Base-by-base conservation (phyloP, 2,113 vertebrate genomes). In the Bucco capensis region DNA sequence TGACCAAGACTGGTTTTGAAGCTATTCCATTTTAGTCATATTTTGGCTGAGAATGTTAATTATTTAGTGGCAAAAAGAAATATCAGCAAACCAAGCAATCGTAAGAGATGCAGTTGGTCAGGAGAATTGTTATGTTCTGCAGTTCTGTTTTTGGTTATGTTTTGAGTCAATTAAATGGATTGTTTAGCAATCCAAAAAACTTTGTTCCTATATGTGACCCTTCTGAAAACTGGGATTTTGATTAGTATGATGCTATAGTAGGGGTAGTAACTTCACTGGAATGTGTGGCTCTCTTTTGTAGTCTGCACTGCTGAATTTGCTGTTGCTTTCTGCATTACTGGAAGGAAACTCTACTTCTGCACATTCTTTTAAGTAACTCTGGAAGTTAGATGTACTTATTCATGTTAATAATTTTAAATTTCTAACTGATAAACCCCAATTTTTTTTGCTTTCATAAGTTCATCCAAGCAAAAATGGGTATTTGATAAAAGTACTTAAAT, bases 1-100 rank as follows among this genome's bases (percentile, higher is more conserved):
- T 62, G 42, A 66, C 60, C 40, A 70, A 86, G 60, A 58, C 14
- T 83, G 23, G 14, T 86, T 88, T 93, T 80, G 56, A 89, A 87
- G 23, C 18, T 67, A 15, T 89, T 91, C 38, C 31, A 31, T 42
- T 92, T 88, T 62, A 77, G 61, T 91, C 6, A 35, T 50, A 51
- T 78, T 91, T 91, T 92, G 47, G 33, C 35, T 62, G 58, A 37
- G 10, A 35, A 30, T 47, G 15, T 81, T 93, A 70, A 54, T 88
- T 73, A 58, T 50, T 65, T 71, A 84, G 47, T 78, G 30, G 31
- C 81, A 78, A 14, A 84, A 90, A 80, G 83, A 83, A 0, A 8
- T 27, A 88, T 8, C 14, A 44, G 19, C 23, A 77, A 90, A 76
- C 33, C 80, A 74, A 76, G 42, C 56, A 74, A 27, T 47, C 77